Evolutionary conservation across 2,113 vertebrate species (phyloP), one percentile per base, ranked within the genome.

Genomic region (Platichthys stellatus): DNA sequence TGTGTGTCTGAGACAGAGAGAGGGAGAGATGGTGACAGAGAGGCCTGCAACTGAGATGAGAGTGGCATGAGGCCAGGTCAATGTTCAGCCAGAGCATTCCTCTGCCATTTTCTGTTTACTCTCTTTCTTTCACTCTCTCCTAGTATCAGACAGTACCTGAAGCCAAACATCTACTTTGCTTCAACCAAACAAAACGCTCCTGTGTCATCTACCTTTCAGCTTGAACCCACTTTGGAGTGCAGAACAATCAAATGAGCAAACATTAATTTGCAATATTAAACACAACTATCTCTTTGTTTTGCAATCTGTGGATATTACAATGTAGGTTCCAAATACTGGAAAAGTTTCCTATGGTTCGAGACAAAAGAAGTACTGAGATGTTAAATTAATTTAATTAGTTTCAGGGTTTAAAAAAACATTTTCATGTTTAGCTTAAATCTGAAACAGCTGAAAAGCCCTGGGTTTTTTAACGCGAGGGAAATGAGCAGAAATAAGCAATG

Each of bases 31-130:
- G 66, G 72, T 71, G 67, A 76, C 28, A 63, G 60, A 56, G 71
- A 82, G 78, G 76, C 65, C 69, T 87, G 82, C 70, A 88, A 81
- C 80, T 78, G 68, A 88, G 81, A 68, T 54, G 69, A 69, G 83
- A 83, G 81, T 89, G 92, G 93, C 75, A 60, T 13, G 40, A 47
- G 61, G 87, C 93, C 93, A 95, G 85, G 72, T 76, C 66, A 74
- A 91, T 93, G 92, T 93, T 92, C 91, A 89, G 87, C 91, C 93
- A 93, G 87, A 79, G 84, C 86, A 93, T 93, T 94, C 88, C 87
- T 91, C 75, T 75, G 63, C 23, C 58, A 68, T 59, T 63, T 35
- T 59, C 65, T 49, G n/a, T 38, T 76, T 78, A 11, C 31, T 68
- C 40, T 20, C 40, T 11, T 56, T 47, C 59, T 72, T 26, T 72